phyloP scores from a whole-genome alignment of 2,888 invertebrate genomes.

The Thelaira solivaga region DNA sequence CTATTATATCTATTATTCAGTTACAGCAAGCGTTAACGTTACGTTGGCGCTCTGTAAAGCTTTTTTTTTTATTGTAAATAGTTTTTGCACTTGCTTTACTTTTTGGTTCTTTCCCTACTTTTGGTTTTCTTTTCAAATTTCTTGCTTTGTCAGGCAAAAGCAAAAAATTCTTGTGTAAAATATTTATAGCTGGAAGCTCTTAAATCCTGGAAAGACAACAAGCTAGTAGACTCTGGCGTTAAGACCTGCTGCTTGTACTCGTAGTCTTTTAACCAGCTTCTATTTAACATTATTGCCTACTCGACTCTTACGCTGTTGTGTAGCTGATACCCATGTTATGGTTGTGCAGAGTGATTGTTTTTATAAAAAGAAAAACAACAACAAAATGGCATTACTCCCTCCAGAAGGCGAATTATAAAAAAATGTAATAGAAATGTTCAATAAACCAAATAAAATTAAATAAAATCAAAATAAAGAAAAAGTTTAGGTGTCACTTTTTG shows the following conservation, averaged over 20 bases:
- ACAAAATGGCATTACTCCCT: not conserved
- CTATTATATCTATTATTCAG: conserved; percentile 11
- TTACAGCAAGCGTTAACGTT: conserved; percentile 18
- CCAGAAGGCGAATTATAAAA: no score
- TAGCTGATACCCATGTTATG: not conserved
- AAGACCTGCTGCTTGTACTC: not conserved
- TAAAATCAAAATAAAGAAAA: conserved; percentile 7
- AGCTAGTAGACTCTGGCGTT: not conserved
- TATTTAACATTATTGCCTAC: not conserved
- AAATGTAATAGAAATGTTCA: not conserved
- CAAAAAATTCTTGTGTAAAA: not conserved
- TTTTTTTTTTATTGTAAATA: no score
- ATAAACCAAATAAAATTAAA: not conserved
- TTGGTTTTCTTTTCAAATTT: not conserved
- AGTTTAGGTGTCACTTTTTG: not conserved
- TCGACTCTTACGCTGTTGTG: not conserved
- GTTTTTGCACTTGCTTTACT: conserved; percentile 37
- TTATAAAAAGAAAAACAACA: not conserved
- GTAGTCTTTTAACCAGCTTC: not conserved
- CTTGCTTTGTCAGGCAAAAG: not conserved
- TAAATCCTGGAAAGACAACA: not conserved
- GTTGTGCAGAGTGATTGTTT: no score
- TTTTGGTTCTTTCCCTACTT: not conserved
- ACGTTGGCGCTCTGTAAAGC: conserved; percentile 26
- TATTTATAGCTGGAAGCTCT: not conserved